Evolutionary conservation across 2,888 invertebrate species (phyloP).

Genomic region (Drosophila mettleri): DNA sequence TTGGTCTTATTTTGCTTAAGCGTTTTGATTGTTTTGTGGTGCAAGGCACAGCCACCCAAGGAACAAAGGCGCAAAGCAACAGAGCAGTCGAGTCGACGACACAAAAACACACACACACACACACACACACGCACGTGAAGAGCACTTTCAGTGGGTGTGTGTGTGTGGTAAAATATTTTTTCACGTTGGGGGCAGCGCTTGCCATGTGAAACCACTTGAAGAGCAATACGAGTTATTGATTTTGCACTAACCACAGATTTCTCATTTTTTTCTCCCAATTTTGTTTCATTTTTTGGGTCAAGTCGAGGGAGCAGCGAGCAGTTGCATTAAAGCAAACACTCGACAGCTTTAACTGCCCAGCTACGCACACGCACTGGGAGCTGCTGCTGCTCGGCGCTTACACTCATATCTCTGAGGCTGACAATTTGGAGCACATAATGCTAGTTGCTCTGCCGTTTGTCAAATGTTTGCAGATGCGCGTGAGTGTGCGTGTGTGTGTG

Average conservation of each 20-base stretch:
- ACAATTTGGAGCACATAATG: slow-evolving; percentile 70
- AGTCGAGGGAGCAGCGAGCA: slow-evolving; percentile 2
- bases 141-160: slow-evolving; percentile 35
- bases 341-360: slow-evolving; percentile 58
- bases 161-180: slow-evolving; percentile 38
- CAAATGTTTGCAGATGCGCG: slow-evolving; percentile 17
- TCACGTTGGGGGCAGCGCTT: slow-evolving; percentile 28
- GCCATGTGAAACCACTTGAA: slow-evolving; percentile 66
- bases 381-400: slow-evolving; percentile 43
- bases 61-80: slow-evolving; percentile 60
- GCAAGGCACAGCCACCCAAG: slow-evolving; percentile 34
- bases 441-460: slow-evolving; percentile 47
- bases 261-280: neutral
- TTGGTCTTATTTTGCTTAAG: slow-evolving; percentile 32
- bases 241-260: slow-evolving; percentile 72
- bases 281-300: slow-evolving; percentile 3
- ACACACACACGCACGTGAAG: slow-evolving; percentile 7
- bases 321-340: slow-evolving; percentile 45
- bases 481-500: slow-evolving; percentile 16
- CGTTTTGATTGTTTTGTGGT: slow-evolving; percentile 50
- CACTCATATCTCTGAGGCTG: slow-evolving; percentile 51
- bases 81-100: slow-evolving; percentile 56
- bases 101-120: slow-evolving; percentile 22
- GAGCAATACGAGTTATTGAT: slow-evolving; percentile 62
- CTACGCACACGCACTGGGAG: slow-evolving; percentile 13